Evolutionary conservation across 2,113 vertebrate species (phyloP).

Genomic region (Chrysemys picta): DNA sequence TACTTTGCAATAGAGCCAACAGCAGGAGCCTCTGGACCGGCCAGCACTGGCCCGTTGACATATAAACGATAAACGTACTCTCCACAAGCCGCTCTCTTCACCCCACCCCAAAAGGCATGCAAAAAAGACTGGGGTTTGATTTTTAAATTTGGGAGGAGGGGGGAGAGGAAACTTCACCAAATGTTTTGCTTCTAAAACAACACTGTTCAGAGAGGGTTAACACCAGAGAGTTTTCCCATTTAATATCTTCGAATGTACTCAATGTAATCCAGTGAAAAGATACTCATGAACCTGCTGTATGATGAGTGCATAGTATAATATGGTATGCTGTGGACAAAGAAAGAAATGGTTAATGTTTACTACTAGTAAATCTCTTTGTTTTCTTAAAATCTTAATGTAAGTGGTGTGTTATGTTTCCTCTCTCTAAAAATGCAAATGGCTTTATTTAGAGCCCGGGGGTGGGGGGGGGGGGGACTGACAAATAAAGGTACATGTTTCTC

Average conservation of each 20-base stretch:
- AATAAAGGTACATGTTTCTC: background rate
- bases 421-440: background rate
- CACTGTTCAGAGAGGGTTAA: constrained; percentile 3
- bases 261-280: background rate
- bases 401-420: background rate
- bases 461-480: background rate
- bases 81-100: background rate
- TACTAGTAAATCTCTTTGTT: background rate
- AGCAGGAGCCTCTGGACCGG: constrained; percentile 21
- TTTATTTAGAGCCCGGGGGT: background rate
- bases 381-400: background rate
- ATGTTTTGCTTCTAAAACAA: constrained; percentile 30
- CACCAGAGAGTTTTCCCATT: constrained; percentile 19
- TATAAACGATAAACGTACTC: background rate
- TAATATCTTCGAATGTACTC: background rate
- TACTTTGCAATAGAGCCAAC: constrained; percentile 33
- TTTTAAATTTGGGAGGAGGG: background rate
- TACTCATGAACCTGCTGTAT: background rate
- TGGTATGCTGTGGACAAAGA: background rate
- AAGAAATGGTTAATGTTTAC: constrained; percentile 6
- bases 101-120: constrained; percentile 16
- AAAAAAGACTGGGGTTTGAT: constrained; percentile 12
- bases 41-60: constrained; percentile 46
- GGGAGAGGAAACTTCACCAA: background rate
- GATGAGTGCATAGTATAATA: background rate